phyloP scores from a whole-genome alignment of 2,797 vertebrate genomes.

The Clarias fuscus region DNA sequence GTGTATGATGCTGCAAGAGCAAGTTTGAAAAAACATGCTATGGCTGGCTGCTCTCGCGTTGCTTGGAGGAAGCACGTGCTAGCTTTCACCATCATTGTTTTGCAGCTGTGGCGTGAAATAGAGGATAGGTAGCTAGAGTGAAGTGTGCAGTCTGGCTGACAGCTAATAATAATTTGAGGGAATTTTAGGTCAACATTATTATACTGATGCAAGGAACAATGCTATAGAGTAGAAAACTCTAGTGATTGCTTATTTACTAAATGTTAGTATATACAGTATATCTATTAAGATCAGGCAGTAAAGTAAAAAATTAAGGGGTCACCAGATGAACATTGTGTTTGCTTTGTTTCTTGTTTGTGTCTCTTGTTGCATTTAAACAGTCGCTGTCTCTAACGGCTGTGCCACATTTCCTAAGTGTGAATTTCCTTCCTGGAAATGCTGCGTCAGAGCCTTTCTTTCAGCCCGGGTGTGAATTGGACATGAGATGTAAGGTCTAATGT shows the following conservation, averaged over 20 bases:
- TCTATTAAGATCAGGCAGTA: too few relatives aligned
- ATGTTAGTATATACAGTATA: neutral
- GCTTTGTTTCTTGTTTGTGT: neutral
- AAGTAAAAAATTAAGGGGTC: neutral
- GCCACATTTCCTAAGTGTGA: conserved; percentile 12
- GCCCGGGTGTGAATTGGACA: neutral
- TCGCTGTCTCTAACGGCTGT: too few relatives aligned
- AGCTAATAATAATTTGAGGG: neutral
- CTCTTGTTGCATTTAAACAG: neutral
- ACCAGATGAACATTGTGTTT: neutral
- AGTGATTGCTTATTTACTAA: neutral
- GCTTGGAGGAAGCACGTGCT: neutral
- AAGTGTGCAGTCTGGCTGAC: neutral
- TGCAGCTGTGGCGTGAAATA: neutral
- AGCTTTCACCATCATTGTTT: neutral
- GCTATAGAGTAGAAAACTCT: neutral
- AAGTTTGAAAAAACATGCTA: neutral
- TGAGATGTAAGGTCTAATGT: neutral
- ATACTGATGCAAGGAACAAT: neutral
- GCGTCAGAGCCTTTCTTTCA: neutral
- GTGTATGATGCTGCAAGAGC: neutral
- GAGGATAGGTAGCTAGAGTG: neutral
- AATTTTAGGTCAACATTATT: too few relatives aligned
- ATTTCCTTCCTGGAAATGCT: conserved; percentile 17
- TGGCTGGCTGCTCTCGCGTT: neutral